Evolutionary conservation across 1,140 invertebrate species (phyloP), one percentile per base, ranked within the genome.

Genomic region (Limonius californicus): DNA sequence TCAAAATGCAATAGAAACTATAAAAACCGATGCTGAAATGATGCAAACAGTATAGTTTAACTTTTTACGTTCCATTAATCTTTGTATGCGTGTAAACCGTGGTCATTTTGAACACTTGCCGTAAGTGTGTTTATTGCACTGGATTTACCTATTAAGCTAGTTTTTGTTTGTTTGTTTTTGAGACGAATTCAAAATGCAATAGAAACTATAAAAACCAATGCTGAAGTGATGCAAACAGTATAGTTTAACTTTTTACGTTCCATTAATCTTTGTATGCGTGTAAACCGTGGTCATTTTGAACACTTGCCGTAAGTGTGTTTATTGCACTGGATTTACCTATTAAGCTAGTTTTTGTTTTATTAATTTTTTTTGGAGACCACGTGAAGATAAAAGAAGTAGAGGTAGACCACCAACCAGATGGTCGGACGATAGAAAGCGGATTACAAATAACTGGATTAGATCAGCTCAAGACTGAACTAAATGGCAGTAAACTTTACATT

Each of bases 31-130:
- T 21, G 45, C 20, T 12, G 9, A 3, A 50, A 50, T 19, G 16
- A 19, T 19, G 45, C n/a, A 19, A 50, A 50, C 15, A 21, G 45
- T 50, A 18, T 18, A 50, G 45, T 50, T 50, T 19, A 50, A 50
- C 19, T 50, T 50, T 19, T n/a, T 50, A 50, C 45, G 45, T 6
- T 3, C 15, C 4, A 50, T 50, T 19, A 50, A 19, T 18, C 16
- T 50, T 18, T 50, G 20, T 2, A 50, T 50, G 2, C 14, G 2
- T 50, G 45, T 12, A 50, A 50, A 50, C 19, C 2, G 45, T 19
- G 45, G n/a, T 50, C 20, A 50, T 14, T 50, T 50, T 50, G 45
- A 50, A 50, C 45, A 50, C 19, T 50, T 50, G 19, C 35, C n/a
- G n/a, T 14, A 39, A 39, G 23, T 9, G 23, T 9, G 9, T 27